Percentiles rank a stretch among this genome's conserved stretches.
Conservation (phyloP, 2,113 vertebrate genomes). For the Gallinago media region DNA sequence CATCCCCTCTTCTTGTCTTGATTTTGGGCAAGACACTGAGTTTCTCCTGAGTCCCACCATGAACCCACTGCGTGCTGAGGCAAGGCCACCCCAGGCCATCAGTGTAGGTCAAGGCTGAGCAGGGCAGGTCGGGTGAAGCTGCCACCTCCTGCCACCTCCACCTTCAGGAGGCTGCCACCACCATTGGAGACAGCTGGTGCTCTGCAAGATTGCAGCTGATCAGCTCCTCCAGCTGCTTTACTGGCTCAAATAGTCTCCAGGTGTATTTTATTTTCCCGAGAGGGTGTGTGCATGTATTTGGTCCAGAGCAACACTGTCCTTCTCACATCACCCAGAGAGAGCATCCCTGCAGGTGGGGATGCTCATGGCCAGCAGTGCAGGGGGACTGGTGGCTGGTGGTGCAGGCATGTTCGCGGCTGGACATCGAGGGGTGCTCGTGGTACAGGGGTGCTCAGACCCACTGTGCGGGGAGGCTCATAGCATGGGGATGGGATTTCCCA, state of each 20-base stretch:
- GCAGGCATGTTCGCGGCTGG: background rate
- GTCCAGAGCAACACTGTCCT: background rate
- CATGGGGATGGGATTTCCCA: background rate
- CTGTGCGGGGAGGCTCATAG: accelerated
- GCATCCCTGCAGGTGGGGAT: background rate
- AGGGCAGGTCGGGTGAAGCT: background rate
- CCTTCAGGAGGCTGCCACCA: background rate
- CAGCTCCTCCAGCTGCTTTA: background rate
- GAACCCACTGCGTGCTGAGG: accelerated
- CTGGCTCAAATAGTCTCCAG: background rate
- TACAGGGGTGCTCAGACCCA: background rate
- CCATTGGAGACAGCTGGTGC: background rate
- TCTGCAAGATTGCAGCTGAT: background rate
- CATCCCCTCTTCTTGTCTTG: background rate
- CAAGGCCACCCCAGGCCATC: background rate
- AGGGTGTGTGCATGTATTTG: background rate
- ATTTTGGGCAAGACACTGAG: background rate
- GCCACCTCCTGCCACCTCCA: background rate
- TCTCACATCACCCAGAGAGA: background rate
- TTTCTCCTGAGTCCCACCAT: background rate
- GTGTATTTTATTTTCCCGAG: background rate
- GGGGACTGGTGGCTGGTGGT: background rate
- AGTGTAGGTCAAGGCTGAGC: background rate
- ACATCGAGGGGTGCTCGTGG: background rate
- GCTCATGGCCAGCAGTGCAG: background rate